Evolutionary conservation across 2,113 vertebrate genomes (phyloP).

Genomic region (Solenodon paradoxus): DNA sequence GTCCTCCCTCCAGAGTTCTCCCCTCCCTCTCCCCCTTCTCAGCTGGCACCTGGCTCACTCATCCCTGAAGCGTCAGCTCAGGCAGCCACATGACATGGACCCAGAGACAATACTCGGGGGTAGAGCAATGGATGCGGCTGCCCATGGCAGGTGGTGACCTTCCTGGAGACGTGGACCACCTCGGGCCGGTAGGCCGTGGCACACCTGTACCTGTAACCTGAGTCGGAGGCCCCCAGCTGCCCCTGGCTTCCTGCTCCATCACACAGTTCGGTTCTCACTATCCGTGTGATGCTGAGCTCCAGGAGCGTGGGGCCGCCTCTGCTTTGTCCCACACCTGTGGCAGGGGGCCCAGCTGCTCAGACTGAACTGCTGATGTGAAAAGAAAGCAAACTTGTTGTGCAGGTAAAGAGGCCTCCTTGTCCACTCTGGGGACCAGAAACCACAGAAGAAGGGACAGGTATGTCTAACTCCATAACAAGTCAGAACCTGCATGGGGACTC

Average conservation of each 20-base stretch:
- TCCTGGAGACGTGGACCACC: background rate
- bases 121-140: fast-evolving
- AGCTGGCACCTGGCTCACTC: background rate
- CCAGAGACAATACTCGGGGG: fast-evolving
- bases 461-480: fast-evolving
- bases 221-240: background rate
- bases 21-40: too few species aligned
- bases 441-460: background rate
- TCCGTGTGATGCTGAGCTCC: fast-evolving
- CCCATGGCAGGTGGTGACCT: fast-evolving
- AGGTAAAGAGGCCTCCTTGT: background rate
- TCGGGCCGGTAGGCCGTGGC: background rate
- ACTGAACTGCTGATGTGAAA: fast-evolving
- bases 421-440: background rate
- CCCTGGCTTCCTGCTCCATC: fast-evolving
- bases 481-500: fast-evolving
- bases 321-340: fast-evolving
- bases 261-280: fast-evolving
- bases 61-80: background rate
- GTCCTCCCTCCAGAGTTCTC: fast-evolving
- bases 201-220: background rate
- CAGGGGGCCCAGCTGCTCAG: too few species aligned
- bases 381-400: background rate
- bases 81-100: fast-evolving
- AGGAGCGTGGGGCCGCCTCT: fast-evolving